Conservation (phyloP, 2,888 invertebrate genomes). For the Drosophila melanosoma region DNA sequence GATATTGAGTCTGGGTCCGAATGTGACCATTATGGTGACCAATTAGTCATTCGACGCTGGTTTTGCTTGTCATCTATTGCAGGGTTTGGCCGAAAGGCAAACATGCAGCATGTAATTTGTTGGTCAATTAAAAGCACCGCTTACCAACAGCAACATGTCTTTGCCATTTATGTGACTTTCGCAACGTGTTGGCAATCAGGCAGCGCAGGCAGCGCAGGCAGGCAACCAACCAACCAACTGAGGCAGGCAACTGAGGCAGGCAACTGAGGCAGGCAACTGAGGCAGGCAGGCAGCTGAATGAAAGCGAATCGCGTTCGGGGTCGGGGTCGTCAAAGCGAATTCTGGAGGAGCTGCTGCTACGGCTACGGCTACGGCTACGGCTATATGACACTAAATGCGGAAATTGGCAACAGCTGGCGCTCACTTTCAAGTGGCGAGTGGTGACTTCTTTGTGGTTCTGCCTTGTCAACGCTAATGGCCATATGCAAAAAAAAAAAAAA, state of each 20-base stretch:
- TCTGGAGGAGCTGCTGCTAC: constrained; percentile 44
- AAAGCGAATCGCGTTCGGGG: constrained; percentile 62
- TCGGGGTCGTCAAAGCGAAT: constrained; percentile 49
- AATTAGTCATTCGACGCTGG: constrained; percentile 77
- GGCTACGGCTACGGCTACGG: constrained; percentile 10
- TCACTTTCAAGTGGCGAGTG: constrained; percentile 67
- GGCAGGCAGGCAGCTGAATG: constrained; percentile 40
- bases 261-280: background rate
- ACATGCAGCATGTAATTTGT: constrained; percentile 75
- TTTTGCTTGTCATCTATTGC: constrained; percentile 76
- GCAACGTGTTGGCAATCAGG: constrained; percentile 47
- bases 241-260: background rate
- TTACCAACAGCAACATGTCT: constrained; percentile 73
- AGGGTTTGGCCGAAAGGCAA: constrained; percentile 73
- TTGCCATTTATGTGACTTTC: constrained; percentile 63
- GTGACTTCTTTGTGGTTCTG: constrained; percentile 79
- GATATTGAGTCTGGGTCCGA: constrained; percentile 31
- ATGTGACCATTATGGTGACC: constrained; percentile 77
- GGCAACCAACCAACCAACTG: background rate
- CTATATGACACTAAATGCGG: constrained; percentile 58
- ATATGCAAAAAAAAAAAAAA: constrained; percentile 67
- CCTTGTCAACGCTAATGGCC: constrained; percentile 80
- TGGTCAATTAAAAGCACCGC: constrained; percentile 78
- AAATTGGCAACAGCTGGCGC: constrained; percentile 77
- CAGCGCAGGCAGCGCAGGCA: constrained; percentile 1